Evolutionary conservation across 1,140 invertebrate species (phyloP).

Genomic region (Euura saliciscinereae): DNA sequence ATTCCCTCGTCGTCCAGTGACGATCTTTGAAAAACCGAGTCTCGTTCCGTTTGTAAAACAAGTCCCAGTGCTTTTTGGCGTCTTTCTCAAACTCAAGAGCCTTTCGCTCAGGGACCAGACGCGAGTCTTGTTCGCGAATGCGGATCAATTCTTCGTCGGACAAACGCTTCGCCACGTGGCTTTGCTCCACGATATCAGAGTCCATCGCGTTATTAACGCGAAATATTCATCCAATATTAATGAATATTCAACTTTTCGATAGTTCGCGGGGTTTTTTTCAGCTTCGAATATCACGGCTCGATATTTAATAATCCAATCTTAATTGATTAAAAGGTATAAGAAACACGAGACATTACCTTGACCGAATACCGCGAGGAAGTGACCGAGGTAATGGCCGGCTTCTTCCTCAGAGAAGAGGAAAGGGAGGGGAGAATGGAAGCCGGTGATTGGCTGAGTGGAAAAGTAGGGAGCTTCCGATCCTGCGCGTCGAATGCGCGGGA

Average conservation of each 20-base stretch:
- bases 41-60: constrained; percentile 96
- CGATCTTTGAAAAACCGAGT: constrained; percentile 95
- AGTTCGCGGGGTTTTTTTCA: too few species aligned
- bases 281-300: too few species aligned
- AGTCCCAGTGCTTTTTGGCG: constrained; percentile 94
- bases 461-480: neutral
- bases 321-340: too few species aligned
- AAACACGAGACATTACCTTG: neutral
- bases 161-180: constrained; percentile 63
- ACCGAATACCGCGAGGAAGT: neutral
- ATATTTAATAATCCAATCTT: too few species aligned
- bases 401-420: neutral
- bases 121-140: constrained; percentile 71
- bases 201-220: too few species aligned
- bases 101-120: constrained; percentile 77
- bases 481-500: neutral
- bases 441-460: neutral
- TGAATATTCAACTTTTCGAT: too few species aligned
- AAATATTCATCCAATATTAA: too few species aligned
- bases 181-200: neutral
- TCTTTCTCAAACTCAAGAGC: constrained; percentile 84
- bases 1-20: constrained; percentile 96
- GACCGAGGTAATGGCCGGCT: neutral
- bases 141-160: constrained; percentile 65
- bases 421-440: neutral